Conservation (phyloP, 2,113 vertebrate species). For the Silurus glanis region DNA sequence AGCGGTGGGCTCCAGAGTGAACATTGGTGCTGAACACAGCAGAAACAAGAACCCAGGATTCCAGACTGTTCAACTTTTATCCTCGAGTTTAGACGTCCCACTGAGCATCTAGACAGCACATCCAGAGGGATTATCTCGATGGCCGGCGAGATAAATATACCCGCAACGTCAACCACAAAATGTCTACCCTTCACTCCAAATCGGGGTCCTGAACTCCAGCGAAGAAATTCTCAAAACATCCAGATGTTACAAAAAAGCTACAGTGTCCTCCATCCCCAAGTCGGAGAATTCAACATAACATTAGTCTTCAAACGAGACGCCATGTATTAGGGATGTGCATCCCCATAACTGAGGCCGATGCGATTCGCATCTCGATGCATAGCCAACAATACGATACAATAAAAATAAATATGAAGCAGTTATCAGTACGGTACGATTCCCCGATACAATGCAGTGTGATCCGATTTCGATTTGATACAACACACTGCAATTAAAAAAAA, state of each 20-base stretch:
- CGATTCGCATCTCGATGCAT: too few species aligned
- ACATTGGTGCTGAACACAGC: background rate
- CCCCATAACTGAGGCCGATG: too few species aligned
- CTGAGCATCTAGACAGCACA: constrained; percentile 46
- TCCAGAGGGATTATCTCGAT: constrained; percentile 51
- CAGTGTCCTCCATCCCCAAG: constrained; percentile 61
- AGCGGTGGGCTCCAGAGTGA: background rate
- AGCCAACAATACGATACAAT: too few species aligned
- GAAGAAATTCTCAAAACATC: constrained; percentile 48
- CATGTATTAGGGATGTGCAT: too few species aligned
- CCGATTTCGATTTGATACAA: too few species aligned
- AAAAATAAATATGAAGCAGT: too few species aligned
- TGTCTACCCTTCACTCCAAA: constrained; percentile 4
- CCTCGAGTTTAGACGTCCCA: constrained; percentile 22
- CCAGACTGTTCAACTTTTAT: background rate
- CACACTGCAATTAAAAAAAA: background rate
- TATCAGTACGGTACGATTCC: too few species aligned
- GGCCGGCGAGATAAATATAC: constrained; percentile 60
- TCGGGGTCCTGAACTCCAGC: constrained; percentile 46
- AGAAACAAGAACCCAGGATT: constrained; percentile 1
- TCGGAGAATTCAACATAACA: constrained; percentile 58
- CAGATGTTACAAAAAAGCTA: constrained; percentile 55
- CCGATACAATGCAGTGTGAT: too few species aligned
- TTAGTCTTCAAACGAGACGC: background rate
- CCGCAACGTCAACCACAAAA: constrained; percentile 4